These are phyloP conservation scores for Creontiades dilutus DNA, from an alignment of 2,888 invertebrate species.

Conservation along the genomic window DNA sequence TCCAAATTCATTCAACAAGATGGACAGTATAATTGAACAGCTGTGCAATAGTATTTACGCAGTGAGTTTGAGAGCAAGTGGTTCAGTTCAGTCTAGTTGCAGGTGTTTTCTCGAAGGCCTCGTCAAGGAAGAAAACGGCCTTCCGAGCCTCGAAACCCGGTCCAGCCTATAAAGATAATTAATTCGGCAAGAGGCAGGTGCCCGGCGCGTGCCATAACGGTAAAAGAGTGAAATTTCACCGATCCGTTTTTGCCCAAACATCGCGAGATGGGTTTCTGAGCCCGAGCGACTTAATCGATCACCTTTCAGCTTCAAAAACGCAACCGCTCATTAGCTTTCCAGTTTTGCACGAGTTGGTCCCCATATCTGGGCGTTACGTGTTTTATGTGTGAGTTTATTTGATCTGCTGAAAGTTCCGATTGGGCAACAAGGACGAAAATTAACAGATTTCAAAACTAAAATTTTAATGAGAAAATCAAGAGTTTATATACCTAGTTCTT, in stretches of 20 bases:
- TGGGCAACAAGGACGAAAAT: too few relatives aligned
- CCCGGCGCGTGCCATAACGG: conserved; percentile 65
- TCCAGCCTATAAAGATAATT: conserved; percentile 56
- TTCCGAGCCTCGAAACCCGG: conserved; percentile 16
- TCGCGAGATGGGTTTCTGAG: conserved; percentile 9
- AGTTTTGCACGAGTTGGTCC: background rate
- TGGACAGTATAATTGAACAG: background rate
- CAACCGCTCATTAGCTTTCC: conserved; percentile 39
- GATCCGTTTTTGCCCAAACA: conserved; percentile 55
- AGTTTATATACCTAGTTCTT: too few relatives aligned
- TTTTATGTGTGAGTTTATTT: too few relatives aligned
- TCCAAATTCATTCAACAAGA: too few relatives aligned
- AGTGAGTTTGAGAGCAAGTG: background rate
- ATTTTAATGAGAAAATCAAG: too few relatives aligned
- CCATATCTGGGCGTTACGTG: too few relatives aligned
- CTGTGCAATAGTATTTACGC: background rate
- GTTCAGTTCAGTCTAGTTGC: background rate
- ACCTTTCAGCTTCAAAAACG: conserved; percentile 33
- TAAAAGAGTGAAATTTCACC: conserved; percentile 63
- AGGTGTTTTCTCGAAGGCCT: conserved; percentile 31
- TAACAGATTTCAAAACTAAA: too few relatives aligned
- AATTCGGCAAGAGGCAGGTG: conserved; percentile 59
- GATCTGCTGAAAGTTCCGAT: too few relatives aligned
- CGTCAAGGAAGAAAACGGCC: conserved; percentile 37
- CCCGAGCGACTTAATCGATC: conserved; percentile 60